phyloP scores from a whole-genome alignment of 2,113 vertebrate species.

The Eptatretus burgeri region DNA sequence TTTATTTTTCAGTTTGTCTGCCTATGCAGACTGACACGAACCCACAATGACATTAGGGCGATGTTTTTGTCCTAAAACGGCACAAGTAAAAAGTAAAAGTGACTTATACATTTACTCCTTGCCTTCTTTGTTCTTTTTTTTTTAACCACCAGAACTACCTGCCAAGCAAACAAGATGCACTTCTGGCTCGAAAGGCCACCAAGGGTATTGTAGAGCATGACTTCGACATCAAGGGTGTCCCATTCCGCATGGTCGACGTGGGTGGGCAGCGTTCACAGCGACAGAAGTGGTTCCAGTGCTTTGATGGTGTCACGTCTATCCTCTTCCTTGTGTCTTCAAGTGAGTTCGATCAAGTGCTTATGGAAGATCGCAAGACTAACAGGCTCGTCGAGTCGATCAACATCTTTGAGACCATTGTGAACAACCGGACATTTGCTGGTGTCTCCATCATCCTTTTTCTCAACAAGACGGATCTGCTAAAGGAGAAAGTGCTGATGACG shows the following conservation, averaged over 20 bases:
- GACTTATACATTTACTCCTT: not conserved
- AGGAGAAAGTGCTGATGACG: constrained; percentile 52
- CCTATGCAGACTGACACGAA: too few species aligned
- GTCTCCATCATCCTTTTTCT: constrained; percentile 94
- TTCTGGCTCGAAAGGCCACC: constrained; percentile 70
- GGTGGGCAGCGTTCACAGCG: constrained; percentile 80
- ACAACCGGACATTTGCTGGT: constrained; percentile 88
- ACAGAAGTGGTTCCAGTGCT: constrained; percentile 97
- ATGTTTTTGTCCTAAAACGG: too few species aligned
- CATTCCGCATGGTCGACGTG: constrained; percentile 93
- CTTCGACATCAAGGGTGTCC: constrained; percentile 86
- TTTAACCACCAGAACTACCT: constrained; percentile 34
- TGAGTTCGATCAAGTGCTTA: constrained; percentile 72
- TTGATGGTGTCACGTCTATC: constrained; percentile 79
- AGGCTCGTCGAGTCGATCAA: constrained; percentile 84
- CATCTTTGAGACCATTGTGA: constrained; percentile 91
- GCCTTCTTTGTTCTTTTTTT: not conserved
- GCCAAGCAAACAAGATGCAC: constrained; percentile 69
- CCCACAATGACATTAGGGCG: too few species aligned
- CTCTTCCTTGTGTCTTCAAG: constrained; percentile 91
- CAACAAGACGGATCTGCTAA: constrained; percentile 81
- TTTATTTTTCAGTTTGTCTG: too few species aligned
- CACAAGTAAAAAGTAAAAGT: too few species aligned
- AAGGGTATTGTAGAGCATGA: constrained; percentile 91
- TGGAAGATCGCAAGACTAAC: constrained; percentile 85